phyloP scores from a whole-genome alignment of 2,797 vertebrate genomes.

The Oryzias dopingdopingensis region DNA sequence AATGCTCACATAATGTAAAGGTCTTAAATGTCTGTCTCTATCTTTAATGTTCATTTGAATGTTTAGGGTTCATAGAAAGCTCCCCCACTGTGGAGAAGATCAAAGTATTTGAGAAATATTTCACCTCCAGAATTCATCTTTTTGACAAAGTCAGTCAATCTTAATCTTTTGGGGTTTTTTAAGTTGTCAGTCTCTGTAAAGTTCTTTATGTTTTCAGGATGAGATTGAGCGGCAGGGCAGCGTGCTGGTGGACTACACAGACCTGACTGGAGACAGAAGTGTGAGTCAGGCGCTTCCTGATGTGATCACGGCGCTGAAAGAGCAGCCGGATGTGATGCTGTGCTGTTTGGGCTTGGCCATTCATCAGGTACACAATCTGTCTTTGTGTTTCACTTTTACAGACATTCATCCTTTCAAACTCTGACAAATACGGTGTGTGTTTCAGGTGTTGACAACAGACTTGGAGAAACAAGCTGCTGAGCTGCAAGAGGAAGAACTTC shows the following conservation, averaged over 20 bases:
- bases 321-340: constrained; percentile 88
- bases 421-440: background rate
- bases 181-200: too few species aligned
- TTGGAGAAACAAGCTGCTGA: constrained; percentile 89
- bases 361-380: constrained; percentile 83
- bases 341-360: constrained; percentile 91
- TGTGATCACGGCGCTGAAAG: constrained; percentile 81
- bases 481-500: constrained; percentile 86
- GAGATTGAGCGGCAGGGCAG: constrained; percentile 98
- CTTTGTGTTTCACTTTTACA: too few species aligned
- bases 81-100: constrained; percentile 87
- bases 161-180: background rate
- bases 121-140: constrained; percentile 84
- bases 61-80: constrained; percentile 83
- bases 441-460: constrained; percentile 91
- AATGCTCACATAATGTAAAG: background rate
- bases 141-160: constrained; percentile 86
- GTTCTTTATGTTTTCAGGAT: constrained; percentile 75
- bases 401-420: background rate
- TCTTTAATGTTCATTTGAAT: background rate
- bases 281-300: constrained; percentile 74
- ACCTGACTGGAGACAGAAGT: constrained; percentile 76
- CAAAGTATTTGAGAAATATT: constrained; percentile 92
- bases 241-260: constrained; percentile 91
- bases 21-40: background rate